Conservation (phyloP, 2,888 invertebrate genomes). For the Plebejus argus region DNA sequence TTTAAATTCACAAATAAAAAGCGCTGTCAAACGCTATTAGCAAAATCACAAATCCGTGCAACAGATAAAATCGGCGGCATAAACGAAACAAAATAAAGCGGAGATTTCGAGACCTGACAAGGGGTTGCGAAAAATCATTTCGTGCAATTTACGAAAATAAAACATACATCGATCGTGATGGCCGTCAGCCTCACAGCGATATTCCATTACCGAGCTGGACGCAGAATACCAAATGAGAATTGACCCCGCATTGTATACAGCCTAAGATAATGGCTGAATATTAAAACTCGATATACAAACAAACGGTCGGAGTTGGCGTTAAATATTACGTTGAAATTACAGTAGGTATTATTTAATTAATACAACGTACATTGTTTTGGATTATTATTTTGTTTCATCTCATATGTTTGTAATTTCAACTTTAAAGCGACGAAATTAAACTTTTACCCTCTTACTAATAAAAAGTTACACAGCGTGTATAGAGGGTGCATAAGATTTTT, state of each 20-base stretch:
- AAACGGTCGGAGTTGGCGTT: not conserved
- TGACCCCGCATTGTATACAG: constrained; percentile 58
- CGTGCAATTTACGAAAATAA: constrained; percentile 73
- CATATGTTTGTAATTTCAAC: too few species aligned
- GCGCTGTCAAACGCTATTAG: not conserved
- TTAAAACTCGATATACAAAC: constrained; percentile 42
- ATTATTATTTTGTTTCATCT: not conserved
- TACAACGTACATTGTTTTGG: not conserved
- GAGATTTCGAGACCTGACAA: constrained; percentile 61
- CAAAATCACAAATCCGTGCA: constrained; percentile 20
- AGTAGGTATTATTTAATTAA: not conserved
- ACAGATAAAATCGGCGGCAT: constrained; percentile 35
- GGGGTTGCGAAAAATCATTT: constrained; percentile 68
- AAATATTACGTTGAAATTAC: not conserved
- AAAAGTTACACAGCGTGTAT: too few species aligned
- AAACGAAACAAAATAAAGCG: constrained; percentile 37
- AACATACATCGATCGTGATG: constrained; percentile 68
- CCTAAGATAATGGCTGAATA: constrained; percentile 50
- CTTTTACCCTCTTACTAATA: too few species aligned
- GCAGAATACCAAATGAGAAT: constrained; percentile 68
- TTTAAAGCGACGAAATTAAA: too few species aligned
- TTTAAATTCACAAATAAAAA: not conserved
- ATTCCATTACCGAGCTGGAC: constrained; percentile 71
- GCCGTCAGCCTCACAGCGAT: constrained; percentile 67
- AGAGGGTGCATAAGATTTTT: too few species aligned